Evolutionary conservation across 2,888 invertebrate genomes (phyloP).

Genomic region (Lymantria dispar): DNA sequence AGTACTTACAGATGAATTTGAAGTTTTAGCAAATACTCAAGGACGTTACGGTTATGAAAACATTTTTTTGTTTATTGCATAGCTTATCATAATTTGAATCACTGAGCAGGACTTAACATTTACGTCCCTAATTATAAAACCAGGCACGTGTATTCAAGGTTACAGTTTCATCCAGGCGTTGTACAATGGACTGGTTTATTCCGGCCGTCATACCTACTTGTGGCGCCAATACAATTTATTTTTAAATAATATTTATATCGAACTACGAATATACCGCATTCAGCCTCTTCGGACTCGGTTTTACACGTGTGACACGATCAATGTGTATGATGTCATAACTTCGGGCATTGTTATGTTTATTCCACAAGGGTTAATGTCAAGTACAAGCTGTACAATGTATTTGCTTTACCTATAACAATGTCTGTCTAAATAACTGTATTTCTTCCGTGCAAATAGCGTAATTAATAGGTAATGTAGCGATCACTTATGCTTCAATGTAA

Average conservation of each 20-base stretch:
- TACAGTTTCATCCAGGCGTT: not conserved
- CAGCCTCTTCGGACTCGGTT: constrained; percentile 5
- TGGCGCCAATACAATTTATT: constrained; percentile 31
- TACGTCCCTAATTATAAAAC: not conserved
- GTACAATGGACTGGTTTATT: not conserved
- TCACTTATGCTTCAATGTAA: too few species aligned
- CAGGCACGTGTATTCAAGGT: constrained; percentile 1
- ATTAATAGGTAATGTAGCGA: too few species aligned
- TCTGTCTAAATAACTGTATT: too few species aligned
- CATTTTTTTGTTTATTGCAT: too few species aligned
- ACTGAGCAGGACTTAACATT: too few species aligned
- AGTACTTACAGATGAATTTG: too few species aligned
- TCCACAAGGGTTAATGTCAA: not conserved
- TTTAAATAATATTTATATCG: constrained; percentile 21
- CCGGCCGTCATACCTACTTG: not conserved
- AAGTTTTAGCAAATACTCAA: too few species aligned
- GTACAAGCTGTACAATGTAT: not conserved
- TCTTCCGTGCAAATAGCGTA: too few species aligned
- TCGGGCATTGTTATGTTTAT: not conserved
- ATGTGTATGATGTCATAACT: not conserved
- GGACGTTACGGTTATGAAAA: too few species aligned
- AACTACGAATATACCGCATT: constrained; percentile 11
- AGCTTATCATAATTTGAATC: too few species aligned
- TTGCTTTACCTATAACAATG: too few species aligned
- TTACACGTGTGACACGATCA: constrained; percentile 14